phyloP scores from a whole-genome alignment of 2,888 invertebrate species.

The Campaea margaritaria region DNA sequence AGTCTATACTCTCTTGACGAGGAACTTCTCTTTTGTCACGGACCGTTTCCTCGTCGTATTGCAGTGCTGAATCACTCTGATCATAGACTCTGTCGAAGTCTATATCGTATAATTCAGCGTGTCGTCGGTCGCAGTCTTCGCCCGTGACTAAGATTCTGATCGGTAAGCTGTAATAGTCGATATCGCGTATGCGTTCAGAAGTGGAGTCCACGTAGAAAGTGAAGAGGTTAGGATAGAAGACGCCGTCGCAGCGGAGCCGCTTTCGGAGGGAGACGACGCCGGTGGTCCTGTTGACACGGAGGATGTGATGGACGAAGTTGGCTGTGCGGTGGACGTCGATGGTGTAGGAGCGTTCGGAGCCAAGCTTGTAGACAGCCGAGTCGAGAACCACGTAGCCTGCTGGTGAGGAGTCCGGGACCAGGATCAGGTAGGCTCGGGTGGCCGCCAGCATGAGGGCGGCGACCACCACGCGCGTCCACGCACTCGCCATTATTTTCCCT shows the following conservation, averaged over 20 bases:
- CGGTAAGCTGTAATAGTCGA: constrained; percentile 93
- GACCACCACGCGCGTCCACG: constrained; percentile 63
- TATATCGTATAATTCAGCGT: constrained; percentile 86
- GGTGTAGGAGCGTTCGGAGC: constrained; percentile 91
- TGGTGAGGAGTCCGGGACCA: constrained; percentile 85
- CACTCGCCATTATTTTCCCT: constrained; percentile 56
- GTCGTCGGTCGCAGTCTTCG: constrained; percentile 87
- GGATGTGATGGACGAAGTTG: constrained; percentile 91
- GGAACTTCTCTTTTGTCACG: constrained; percentile 73
- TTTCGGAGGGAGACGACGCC: constrained; percentile 91
- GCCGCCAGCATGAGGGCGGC: constrained; percentile 62
- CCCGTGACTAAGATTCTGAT: constrained; percentile 91
- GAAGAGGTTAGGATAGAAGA: constrained; percentile 93
- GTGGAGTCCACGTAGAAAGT: constrained; percentile 95
- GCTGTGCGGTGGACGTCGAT: constrained; percentile 93
- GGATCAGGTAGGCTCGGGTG: constrained; percentile 82
- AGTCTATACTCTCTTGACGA: constrained; percentile 72
- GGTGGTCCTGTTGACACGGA: constrained; percentile 89
- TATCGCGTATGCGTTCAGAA: constrained; percentile 90
- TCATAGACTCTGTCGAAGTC: constrained; percentile 85
- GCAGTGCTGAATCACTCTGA: constrained; percentile 77
- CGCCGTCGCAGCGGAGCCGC: constrained; percentile 90
- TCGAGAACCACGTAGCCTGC: constrained; percentile 90
- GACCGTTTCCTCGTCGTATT: constrained; percentile 73
- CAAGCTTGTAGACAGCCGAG: constrained; percentile 91